Evolutionary conservation across 2,113 vertebrate genomes (phyloP), one percentile per base, ranked within the genome.

Genomic region (Neopipo cinnamomea): DNA sequence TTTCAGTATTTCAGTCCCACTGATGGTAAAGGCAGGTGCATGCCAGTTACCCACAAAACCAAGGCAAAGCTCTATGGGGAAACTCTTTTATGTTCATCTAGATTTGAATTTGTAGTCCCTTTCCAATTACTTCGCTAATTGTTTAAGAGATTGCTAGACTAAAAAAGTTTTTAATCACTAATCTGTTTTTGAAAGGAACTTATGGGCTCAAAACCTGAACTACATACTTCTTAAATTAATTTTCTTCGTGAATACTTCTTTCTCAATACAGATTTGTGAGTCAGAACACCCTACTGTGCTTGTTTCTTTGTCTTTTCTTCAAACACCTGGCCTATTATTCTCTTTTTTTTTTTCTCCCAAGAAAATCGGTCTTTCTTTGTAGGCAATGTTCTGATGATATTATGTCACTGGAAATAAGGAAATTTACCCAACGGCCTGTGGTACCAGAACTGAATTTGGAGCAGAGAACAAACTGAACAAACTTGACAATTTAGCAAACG

Each of bases 141-240:
- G 97, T 97, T 98, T 97, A 98, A 98, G 91, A 95, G 94, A 95
- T 97, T 97, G 94, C 91, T 94, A 97, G 94, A 98, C 97, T 97
- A 96, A 97, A 97, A 96, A 95, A 95, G 83, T 95, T 96, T 97
- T 97, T 97, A 97, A 97, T 97, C 96, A 89, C 97, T 98, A 98
- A 98, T 98, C 97, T 98, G 93, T 97, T 97, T 96, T 95, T 97
- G 96, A 98, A 98, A 96, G 94, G 96, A 97, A 94, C 96, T 96
- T 97, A 96, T 74, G 87, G 94, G 80, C 93, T 97, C 94, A 94
- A 95, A 97, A 95, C 92, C 93, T 87, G 94, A 97, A 93, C 97
- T 94, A 96, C 97, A 97, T 97, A 97, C 98, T 98, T 97, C 96
- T 96, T 97, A 98, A 98, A 98, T 97, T 97, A 97, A 97, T 98